Evolutionary conservation across 35 echinoderm and acorn worm genomes (phyloP).

Genomic region (Apostichopus parvimensis): DNA sequence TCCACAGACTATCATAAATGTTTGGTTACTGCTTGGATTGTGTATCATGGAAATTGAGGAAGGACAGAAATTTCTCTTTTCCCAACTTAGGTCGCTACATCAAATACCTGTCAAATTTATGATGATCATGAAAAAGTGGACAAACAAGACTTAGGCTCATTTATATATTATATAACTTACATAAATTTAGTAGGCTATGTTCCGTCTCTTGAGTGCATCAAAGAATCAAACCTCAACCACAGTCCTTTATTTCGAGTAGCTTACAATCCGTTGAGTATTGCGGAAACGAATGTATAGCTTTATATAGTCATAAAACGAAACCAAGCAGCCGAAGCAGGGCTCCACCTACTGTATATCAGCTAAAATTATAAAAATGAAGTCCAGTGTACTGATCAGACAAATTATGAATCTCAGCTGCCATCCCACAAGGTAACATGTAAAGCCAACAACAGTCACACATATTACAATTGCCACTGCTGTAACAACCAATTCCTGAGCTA

Average conservation of each 20-base stretch:
- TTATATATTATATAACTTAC: neutral
- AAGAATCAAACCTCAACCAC: conserved; percentile 29
- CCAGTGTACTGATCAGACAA: neutral
- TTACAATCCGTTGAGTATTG: neutral
- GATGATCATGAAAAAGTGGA: too few species aligned
- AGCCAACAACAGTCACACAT: conserved; percentile 9
- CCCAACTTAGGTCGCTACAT: too few species aligned
- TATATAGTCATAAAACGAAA: conserved; percentile 27
- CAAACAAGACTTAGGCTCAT: too few species aligned
- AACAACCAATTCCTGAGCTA: neutral
- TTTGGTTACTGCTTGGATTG: too few species aligned
- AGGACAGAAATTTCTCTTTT: too few species aligned
- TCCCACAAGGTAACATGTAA: conserved; percentile 30
- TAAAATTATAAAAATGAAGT: conserved; percentile 17
- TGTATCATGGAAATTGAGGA: too few species aligned
- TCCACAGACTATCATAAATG: too few species aligned
- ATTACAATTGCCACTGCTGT: neutral
- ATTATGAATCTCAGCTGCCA: conserved; percentile 6
- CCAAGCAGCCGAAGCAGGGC: neutral
- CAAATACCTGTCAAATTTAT: too few species aligned
- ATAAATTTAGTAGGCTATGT: neutral
- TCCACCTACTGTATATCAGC: conserved; percentile 26
- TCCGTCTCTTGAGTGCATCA: conserved; percentile 49
- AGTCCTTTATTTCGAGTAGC: conserved; percentile 18
- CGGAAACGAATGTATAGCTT: conserved; percentile 31